phyloP scores from a whole-genome alignment of 2,113 vertebrate genomes.

The Chrysemys picta region DNA sequence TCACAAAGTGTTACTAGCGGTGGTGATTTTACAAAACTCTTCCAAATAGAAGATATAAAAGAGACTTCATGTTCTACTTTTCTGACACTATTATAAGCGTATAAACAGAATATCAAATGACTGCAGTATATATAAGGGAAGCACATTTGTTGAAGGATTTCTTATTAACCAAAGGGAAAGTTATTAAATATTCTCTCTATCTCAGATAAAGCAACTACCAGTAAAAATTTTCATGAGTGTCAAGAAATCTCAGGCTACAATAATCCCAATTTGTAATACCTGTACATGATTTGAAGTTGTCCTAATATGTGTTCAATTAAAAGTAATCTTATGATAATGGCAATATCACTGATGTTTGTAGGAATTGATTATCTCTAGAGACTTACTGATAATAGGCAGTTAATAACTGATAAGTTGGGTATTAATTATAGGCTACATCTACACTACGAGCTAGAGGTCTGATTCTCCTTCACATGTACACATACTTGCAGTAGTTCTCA shows the following conservation, averaged over 20 bases:
- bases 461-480: not conserved
- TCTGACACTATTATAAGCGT: not conserved
- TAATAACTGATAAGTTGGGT: not conserved
- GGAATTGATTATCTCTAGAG: constrained; percentile 35
- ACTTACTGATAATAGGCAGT: not conserved
- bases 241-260: constrained; percentile 8
- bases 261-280: constrained; percentile 49
- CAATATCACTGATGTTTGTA: not conserved
- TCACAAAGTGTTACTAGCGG: not conserved
- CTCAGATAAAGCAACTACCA: constrained; percentile 16
- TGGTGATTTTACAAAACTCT: constrained; percentile 33
- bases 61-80: not conserved
- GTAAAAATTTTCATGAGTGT: constrained; percentile 14
- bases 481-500: not conserved
- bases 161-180: constrained; percentile 1
- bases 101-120: constrained; percentile 45
- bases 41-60: constrained; percentile 6
- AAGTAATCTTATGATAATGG: constrained; percentile 36
- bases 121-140: not conserved
- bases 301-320: constrained; percentile 28
- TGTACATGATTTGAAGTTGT: not conserved
- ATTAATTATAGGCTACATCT: not conserved
- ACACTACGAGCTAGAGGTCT: not conserved
- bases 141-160: not conserved
- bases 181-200: not conserved